These are phyloP conservation scores for Zaprionus taronus DNA, from an alignment of 1,140 invertebrate species.

Conservation along the genomic window DNA sequence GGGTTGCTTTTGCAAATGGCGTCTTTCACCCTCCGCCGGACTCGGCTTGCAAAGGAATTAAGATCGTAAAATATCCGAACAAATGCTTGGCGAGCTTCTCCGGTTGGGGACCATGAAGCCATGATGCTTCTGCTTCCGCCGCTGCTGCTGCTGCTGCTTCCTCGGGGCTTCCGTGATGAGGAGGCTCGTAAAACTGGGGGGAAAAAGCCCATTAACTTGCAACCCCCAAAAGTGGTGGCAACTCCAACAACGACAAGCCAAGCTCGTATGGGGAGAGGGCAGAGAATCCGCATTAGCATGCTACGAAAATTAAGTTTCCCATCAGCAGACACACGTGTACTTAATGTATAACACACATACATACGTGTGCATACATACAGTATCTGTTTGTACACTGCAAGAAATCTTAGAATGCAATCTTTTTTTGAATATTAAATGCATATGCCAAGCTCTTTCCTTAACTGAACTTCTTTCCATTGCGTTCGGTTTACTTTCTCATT, in stretches of 20 bases:
- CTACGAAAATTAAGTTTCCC: conserved; percentile 69
- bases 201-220: conserved; percentile 60
- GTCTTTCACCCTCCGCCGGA: conserved; percentile 51
- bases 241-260: conserved; percentile 14
- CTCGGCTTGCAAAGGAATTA: conserved; percentile 69
- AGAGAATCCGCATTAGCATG: conserved; percentile 76
- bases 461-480: background rate
- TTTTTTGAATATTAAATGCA: background rate
- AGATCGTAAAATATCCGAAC: conserved; percentile 70
- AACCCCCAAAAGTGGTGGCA: conserved; percentile 57
- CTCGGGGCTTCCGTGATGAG: conserved; percentile 44
- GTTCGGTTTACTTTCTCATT: background rate
- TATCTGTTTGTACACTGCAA: conserved; percentile 15
- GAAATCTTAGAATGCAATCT: background rate
- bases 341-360: conserved; percentile 25
- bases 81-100: conserved; percentile 51
- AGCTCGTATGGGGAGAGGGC: conserved; percentile 5
- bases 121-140: conserved; percentile 46
- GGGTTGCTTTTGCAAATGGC: conserved; percentile 61
- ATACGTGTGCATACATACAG: conserved; percentile 23
- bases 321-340: conserved; percentile 45
- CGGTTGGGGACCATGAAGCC: conserved; percentile 54
- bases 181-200: conserved; percentile 63
- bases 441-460: background rate
- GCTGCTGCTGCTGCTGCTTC: conserved; percentile 42